Conservation (phyloP, 2,797 vertebrate species). For the Lacerta viridis region DNA sequence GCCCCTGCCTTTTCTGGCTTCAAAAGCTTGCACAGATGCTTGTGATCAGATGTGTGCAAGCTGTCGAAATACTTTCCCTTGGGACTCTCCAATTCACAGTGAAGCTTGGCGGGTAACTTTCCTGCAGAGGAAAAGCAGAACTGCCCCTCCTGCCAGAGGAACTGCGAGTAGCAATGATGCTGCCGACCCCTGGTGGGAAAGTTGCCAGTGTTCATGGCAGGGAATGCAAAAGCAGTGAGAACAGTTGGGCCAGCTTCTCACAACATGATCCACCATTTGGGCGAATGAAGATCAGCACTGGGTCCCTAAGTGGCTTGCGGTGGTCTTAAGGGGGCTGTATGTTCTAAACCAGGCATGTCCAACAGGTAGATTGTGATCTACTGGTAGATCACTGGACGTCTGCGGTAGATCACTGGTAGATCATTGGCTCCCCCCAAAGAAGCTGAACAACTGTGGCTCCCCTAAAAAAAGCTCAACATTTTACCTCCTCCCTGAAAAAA, state of each 20-base stretch:
- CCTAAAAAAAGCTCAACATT: too few species aligned
- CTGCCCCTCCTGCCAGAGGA: background rate
- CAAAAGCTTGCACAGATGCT: slow-evolving; percentile 7
- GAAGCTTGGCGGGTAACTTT: background rate
- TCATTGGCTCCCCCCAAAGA: too few species aligned
- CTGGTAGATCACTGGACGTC: too few species aligned
- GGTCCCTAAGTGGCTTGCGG: background rate
- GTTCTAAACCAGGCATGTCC: background rate
- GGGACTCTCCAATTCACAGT: background rate
- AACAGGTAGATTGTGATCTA: too few species aligned
- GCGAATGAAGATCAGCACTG: background rate
- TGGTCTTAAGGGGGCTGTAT: background rate
- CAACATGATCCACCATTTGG: background rate
- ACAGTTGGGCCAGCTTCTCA: background rate
- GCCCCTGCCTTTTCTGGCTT: background rate
- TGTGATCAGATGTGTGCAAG: background rate
- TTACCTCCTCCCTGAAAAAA: too few species aligned
- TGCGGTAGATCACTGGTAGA: too few species aligned
- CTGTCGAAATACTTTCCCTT: slow-evolving; percentile 13
- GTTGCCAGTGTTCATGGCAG: background rate
- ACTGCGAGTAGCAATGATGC: background rate
- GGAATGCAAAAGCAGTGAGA: background rate
- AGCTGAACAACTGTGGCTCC: too few species aligned
- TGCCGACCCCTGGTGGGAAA: background rate
- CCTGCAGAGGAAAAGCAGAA: background rate